Conservation (phyloP, 2,888 invertebrate genomes). For the Chorisops tibialis region DNA sequence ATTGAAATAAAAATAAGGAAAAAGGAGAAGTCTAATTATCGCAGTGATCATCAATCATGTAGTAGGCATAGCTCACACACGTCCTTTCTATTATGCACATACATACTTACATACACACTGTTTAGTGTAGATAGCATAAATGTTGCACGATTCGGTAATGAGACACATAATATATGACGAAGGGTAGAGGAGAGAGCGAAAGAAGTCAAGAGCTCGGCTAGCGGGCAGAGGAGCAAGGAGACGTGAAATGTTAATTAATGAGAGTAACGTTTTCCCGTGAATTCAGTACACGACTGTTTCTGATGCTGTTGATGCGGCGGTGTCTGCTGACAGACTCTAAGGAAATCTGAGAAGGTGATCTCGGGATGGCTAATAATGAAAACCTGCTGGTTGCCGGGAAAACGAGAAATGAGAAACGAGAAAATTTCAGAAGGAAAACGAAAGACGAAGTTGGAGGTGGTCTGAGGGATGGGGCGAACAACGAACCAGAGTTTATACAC, state of each 20-base stretch:
- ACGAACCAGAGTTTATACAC: conserved; percentile 12
- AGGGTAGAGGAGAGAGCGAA: conserved; percentile 7
- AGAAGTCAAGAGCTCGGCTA: background rate
- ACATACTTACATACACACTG: background rate
- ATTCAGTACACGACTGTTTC: conserved; percentile 27
- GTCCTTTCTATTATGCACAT: background rate
- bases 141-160: conserved; percentile 10
- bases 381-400: background rate
- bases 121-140: conserved; percentile 4
- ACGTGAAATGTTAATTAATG: conserved; percentile 34
- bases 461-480: background rate
- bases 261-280: conserved; percentile 32
- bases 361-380: conserved; percentile 19
- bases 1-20: conserved; percentile 28
- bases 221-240: conserved; percentile 4
- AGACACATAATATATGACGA: conserved; percentile 8
- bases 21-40: conserved; percentile 28
- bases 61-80: conserved; percentile 10
- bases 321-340: conserved; percentile 18
- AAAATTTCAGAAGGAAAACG: too few species aligned
- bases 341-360: conserved; percentile 32
- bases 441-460: background rate
- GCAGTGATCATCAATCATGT: conserved; percentile 34
- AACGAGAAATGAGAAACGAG: too few species aligned
- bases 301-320: conserved; percentile 16